These are phyloP conservation scores for Noturus placidus DNA, from an alignment of 2,113 vertebrate genomes.

Conservation along the genomic window DNA sequence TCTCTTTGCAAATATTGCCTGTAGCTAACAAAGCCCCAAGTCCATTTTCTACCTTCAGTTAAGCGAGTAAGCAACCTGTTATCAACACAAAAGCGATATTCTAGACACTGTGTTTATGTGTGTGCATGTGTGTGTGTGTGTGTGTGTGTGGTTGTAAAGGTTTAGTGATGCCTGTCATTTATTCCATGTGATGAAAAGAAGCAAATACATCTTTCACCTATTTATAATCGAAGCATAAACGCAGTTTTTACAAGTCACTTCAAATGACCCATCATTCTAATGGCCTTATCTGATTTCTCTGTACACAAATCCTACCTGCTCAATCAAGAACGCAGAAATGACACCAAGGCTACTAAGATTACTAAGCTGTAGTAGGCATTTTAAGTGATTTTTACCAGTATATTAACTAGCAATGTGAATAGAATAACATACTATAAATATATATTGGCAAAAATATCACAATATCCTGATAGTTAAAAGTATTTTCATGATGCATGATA, in stretches of 20 bases:
- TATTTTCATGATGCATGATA: too few relatives aligned
- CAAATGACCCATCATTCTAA: not conserved
- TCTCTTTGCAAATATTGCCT: slow-evolving; percentile 28
- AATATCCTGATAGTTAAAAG: not conserved
- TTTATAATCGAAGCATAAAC: not conserved
- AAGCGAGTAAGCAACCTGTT: not conserved
- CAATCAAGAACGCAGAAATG: not conserved
- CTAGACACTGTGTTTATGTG: not conserved
- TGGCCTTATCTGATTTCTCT: not conserved
- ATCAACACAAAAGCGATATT: not conserved
- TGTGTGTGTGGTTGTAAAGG: not conserved
- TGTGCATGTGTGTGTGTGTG: not conserved
- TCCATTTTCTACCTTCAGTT: not conserved
- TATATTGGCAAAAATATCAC: not conserved
- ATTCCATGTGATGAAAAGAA: not conserved
- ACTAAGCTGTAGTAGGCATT: not conserved
- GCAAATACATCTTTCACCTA: slow-evolving; percentile 25
- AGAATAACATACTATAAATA: not conserved
- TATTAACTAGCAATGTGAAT: not conserved
- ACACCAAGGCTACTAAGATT: not conserved
- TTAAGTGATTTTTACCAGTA: not conserved
- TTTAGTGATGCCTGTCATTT: not conserved
- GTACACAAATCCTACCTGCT: not conserved
- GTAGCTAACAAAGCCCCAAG: slow-evolving; percentile 15
- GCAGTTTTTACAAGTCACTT: not conserved